Base-by-base conservation (phyloP, 2,113 vertebrate genomes). In the Anolis sagrei region DNA sequence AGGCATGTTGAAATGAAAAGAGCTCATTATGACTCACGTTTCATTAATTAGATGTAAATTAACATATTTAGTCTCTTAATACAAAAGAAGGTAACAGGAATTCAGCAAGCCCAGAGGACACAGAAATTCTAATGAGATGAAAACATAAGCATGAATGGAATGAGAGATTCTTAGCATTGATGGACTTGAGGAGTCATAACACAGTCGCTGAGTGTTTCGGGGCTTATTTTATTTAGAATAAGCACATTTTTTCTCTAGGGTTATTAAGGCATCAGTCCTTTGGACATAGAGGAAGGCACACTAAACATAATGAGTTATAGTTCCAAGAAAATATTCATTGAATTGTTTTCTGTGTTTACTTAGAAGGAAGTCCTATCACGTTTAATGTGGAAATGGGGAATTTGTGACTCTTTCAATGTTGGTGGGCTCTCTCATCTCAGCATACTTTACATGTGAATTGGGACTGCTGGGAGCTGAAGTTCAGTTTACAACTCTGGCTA, bases 11-110 rank as follows among this genome's bases (percentile, higher is more conserved):
- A 86, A 94, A 93, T 94, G 96, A 96, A 94, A 94, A 95, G 79
- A 91, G 91, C 92, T 95, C 91, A 62, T 96, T 96, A 96, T 96
- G 95, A 96, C 94, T 96, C 95, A 96, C 19, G 94, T 96, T 96
- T 96, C 93, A 94, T 96, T 97, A 96, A 96, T 97, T 96, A 96
- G 96, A 96, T 93, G 92, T 96, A 97, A 96, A 96, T 97, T 96
- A 96, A 95, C 93, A 94, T 94, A 95, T 95, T 94, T 93, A 94
- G 89, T 94, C 88, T 91, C 79, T 91, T 90, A 92, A 90, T 90
- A 94, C 88, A 95, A 92, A 95, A 93, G 95, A 96, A 96, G 96
- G 95, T 97, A 94, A 94, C 92, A 88, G 91, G 92, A 93, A 92
- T 94, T 96, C 87, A 92, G 84, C 86, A 81, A 92, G 92, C 94